These are phyloP conservation scores for Callochromis pleurospilus DNA, from an alignment of 2,113 vertebrate genomes.

Conservation along the genomic window DNA sequence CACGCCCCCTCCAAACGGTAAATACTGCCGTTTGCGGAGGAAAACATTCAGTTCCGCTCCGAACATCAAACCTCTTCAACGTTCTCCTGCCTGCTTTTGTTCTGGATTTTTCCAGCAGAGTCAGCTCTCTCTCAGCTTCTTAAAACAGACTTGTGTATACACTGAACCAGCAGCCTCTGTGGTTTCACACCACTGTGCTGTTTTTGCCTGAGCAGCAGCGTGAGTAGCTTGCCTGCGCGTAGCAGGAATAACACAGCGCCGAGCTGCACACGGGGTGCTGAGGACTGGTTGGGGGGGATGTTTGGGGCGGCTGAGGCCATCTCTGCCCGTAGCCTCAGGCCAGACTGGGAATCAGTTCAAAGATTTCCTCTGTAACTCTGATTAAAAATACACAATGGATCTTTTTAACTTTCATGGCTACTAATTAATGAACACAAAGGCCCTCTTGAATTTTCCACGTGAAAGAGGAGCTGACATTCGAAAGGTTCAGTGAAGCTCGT, in stretches of 20 bases:
- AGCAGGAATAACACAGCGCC: background rate
- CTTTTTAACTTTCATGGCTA: constrained; percentile 54
- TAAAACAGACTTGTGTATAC: background rate
- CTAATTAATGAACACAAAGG: constrained; percentile 64
- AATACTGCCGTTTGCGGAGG: background rate
- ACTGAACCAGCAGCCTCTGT: background rate
- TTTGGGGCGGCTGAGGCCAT: background rate
- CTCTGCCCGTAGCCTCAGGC: constrained; percentile 10
- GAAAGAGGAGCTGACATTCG: constrained; percentile 51
- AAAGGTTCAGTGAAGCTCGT: constrained; percentile 52
- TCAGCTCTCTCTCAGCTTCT: background rate
- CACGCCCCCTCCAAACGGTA: background rate
- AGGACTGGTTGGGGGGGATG: background rate
- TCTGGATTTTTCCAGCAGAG: background rate
- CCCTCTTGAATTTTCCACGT: constrained; percentile 56
- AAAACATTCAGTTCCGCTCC: background rate
- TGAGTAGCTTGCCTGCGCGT: background rate
- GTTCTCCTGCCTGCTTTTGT: background rate
- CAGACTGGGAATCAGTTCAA: constrained; percentile 48
- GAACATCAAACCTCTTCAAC: background rate
- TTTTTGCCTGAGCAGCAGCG: background rate
- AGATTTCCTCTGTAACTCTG: constrained; percentile 35
- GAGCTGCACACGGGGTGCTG: background rate
- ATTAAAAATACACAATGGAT: constrained; percentile 58
- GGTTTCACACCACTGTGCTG: background rate